Percentiles rank a stretch among this genome's conserved stretches.
Evolutionary conservation across 2,888 invertebrate species (phyloP).

Genomic region (Rhimphoctona megacephalus): DNA sequence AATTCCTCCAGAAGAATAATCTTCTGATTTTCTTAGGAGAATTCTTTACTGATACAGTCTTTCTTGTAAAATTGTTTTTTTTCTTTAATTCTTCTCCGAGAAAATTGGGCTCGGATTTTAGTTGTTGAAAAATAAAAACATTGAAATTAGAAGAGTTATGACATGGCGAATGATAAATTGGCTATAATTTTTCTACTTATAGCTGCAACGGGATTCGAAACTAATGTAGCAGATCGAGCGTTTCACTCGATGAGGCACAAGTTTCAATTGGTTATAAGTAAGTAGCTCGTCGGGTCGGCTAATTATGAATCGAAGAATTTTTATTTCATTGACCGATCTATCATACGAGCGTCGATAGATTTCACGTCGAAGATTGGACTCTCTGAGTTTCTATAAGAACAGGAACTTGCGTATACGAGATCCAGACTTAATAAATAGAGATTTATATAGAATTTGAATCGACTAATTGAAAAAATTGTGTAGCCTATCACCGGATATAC

Average conservation of each 20-base stretch:
- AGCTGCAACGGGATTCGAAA: constrained; percentile 21
- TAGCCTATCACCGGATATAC: constrained; percentile 13
- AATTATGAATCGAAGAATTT: constrained; percentile 50
- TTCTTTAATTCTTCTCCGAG: neutral
- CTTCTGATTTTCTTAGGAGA: neutral
- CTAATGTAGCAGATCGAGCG: constrained; percentile 37
- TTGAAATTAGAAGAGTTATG: neutral
- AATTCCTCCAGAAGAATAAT: neutral
- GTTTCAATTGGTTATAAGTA: constrained; percentile 44
- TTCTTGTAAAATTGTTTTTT: neutral
- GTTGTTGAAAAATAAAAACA: neutral
- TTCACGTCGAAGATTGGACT: constrained; percentile 41
- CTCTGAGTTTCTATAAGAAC: neutral
- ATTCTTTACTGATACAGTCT: too few relatives aligned
- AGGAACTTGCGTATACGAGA: neutral
- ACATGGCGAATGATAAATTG: neutral
- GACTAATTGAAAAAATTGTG: neutral
- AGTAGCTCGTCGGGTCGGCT: constrained; percentile 26
- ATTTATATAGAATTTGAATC: constrained; percentile 38
- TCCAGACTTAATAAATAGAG: neutral
- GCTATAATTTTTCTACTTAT: constrained; percentile 18
- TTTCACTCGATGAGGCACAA: constrained; percentile 36
- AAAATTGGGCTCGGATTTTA: neutral
- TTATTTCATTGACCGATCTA: constrained; percentile 44
- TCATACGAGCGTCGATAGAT: constrained; percentile 51